Conservation (phyloP, 2,797 vertebrate species). For the Basileuterus tristriatus region DNA sequence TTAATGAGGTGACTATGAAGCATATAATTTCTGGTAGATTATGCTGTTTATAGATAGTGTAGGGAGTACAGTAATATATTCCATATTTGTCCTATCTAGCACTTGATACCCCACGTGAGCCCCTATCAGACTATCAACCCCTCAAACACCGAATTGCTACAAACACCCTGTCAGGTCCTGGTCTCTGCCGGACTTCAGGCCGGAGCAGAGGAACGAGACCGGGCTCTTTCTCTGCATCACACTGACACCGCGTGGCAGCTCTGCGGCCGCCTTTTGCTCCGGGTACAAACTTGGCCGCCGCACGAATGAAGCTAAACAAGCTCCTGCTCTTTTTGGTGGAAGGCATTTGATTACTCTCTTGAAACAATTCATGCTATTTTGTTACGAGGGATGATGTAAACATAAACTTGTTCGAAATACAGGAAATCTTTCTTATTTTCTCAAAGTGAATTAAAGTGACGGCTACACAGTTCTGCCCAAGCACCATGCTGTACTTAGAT, state of each 20-base stretch:
- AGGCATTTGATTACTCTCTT: neutral
- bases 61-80: neutral
- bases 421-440: neutral
- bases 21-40: neutral
- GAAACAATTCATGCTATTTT: neutral
- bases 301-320: accelerated
- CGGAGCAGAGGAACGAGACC: accelerated
- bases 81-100: neutral
- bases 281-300: accelerated
- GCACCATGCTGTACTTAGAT: neutral
- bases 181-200: accelerated
- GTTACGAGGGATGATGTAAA: neutral
- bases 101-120: neutral
- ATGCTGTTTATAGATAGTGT: neutral
- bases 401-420: accelerated
- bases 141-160: neutral
- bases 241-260: constrained; percentile 26
- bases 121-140: accelerated
- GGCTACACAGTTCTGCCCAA: neutral
- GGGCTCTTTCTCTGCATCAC: neutral
- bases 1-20: neutral
- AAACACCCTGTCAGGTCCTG: accelerated
- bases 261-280: neutral
- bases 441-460: neutral
- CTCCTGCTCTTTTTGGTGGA: accelerated